phyloP scores from a whole-genome alignment of 2,888 invertebrate genomes.

The Halocaridina rubra region DNA sequence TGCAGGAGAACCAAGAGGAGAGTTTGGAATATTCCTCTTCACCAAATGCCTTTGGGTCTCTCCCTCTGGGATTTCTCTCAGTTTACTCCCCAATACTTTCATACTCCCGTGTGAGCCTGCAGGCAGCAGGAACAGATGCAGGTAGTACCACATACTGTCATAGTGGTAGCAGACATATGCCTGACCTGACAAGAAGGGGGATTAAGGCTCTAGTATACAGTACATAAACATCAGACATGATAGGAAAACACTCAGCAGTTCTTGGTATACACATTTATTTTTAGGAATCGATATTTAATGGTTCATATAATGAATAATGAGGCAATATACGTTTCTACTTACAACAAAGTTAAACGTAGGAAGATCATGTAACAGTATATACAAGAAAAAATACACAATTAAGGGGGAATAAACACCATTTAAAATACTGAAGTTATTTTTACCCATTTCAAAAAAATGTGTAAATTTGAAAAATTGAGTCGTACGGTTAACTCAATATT shows the following conservation, averaged over 20 bases:
- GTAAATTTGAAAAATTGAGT: slow-evolving; percentile 19
- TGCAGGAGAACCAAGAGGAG: too few species aligned
- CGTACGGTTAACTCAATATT: slow-evolving; percentile 30
- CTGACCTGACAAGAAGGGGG: too few species aligned
- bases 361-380: slow-evolving; percentile 56
- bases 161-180: too few species aligned
- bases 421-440: slow-evolving; percentile 53
- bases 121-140: too few species aligned
- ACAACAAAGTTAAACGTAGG: slow-evolving; percentile 56
- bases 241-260: not conserved
- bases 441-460: slow-evolving; percentile 24
- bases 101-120: too few species aligned
- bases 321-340: slow-evolving; percentile 56
- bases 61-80: too few species aligned
- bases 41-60: too few species aligned
- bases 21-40: too few species aligned
- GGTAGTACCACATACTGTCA: too few species aligned
- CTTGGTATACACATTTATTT: slow-evolving; percentile 56
- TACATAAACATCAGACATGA: not conserved
- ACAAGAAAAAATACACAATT: slow-evolving; percentile 54
- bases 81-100: too few species aligned
- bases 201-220: not conserved
- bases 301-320: slow-evolving; percentile 54
- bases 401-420: slow-evolving; percentile 38
- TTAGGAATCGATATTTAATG: slow-evolving; percentile 54